These are phyloP conservation scores for Cygnus olor DNA, from an alignment of 2,797 vertebrate species.

Conservation along the genomic window DNA sequence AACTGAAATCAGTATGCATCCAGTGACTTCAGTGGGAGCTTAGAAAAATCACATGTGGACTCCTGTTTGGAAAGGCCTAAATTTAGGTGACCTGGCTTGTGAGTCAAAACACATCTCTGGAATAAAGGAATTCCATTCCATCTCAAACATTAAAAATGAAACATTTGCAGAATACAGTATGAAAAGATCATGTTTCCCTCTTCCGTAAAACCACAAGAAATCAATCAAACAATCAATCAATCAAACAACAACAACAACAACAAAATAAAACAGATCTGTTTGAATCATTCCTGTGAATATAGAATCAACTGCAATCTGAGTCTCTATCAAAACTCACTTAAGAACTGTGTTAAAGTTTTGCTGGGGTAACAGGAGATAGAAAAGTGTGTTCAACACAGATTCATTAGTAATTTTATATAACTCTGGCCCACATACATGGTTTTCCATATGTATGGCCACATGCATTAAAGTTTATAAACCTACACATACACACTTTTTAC, in stretches of 20 bases:
- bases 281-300: not conserved
- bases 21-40: not conserved
- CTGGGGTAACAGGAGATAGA: not conserved
- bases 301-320: not conserved
- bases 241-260: no score
- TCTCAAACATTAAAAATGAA: not conserved
- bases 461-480: not conserved
- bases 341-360: not conserved
- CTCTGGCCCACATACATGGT: not conserved
- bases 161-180: not conserved
- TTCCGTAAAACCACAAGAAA: not conserved
- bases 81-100: not conserved
- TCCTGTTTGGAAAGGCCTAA: not conserved
- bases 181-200: not conserved
- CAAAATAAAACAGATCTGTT: not conserved
- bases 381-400: not conserved
- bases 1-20: not conserved
- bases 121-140: not conserved
- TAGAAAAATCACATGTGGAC: accelerated
- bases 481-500: not conserved
- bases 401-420: not conserved
- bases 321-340: not conserved
- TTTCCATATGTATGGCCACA: not conserved
- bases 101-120: not conserved
- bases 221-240: not conserved